Base-by-base conservation (phyloP, 2,113 vertebrate species). In the Phaethon lepturus region DNA sequence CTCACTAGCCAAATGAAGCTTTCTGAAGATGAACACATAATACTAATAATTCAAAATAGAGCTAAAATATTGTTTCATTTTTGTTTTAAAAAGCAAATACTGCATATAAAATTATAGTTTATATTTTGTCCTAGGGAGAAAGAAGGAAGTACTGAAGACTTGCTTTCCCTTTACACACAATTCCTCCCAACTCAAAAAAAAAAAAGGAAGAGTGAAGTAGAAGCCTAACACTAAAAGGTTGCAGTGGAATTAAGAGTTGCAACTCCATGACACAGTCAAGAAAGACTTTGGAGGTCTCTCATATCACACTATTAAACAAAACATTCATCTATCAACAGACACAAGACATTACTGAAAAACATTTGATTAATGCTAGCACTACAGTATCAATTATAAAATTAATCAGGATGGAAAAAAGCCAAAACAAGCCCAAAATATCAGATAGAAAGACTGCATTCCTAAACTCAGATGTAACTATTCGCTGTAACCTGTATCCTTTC, bases 401-500 rank as follows among this genome's bases (percentile, higher is more conserved):
- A 69, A 95, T 87, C 62, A 67, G 56, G 67, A 77, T 63, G 88
- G 82, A 73, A 78, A 69, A 89, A 40, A 33, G 62, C 69, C 80
- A 64, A 82, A 94, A 38, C 26, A 58, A 69, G 15, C 23, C n/a
- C 49, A 64, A 90, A 93, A 53, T 33, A 95, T 64, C 94, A 84
- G 69, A 25, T 9, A 78, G 83, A 87, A 75, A 69, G 62, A 22
- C 33, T 68, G 67, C 91, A 95, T 90, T 95, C 78, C 94, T 64
- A 4, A 45, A 53, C 2, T 1, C 2, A 47, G 64, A 17, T 55
- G 73, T 49, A 81, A 82, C 13, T 12, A 2, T 17, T 88, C 0
- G 1, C 85, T 91, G 96, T 66, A 47, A 97, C 95, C 95, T 97
- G 95, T 95, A 94, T 35, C 94, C 96, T 18, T 85, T 97, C 22